Conservation (phyloP, 1,140 invertebrate species). For the Lordiphosa collinella region DNA sequence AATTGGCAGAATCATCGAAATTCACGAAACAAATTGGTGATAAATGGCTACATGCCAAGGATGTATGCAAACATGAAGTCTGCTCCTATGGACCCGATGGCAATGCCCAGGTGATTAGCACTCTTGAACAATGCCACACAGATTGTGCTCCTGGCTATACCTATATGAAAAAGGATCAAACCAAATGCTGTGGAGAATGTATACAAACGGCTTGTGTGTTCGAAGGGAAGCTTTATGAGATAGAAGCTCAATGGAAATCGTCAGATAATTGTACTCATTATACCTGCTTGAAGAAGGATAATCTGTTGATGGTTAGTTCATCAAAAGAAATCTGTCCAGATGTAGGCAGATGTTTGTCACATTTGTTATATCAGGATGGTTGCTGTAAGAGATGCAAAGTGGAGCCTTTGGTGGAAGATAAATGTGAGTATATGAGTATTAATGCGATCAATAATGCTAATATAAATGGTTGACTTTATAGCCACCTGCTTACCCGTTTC, state of each 20-base stretch:
- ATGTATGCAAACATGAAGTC: conserved; percentile 83
- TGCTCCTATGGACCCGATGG: conserved; percentile 81
- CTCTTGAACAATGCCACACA: conserved; percentile 81
- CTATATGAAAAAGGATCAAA: conserved; percentile 79
- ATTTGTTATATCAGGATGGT: conserved; percentile 81
- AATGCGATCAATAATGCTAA: not conserved
- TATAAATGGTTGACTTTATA: conserved; percentile 52
- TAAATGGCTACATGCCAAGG: conserved; percentile 79
- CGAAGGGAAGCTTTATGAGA: conserved; percentile 81
- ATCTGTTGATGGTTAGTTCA: conserved; percentile 80
- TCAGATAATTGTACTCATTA: conserved; percentile 84
- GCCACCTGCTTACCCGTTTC: conserved; percentile 81
- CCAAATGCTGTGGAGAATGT: conserved; percentile 87
- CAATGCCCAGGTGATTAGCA: conserved; percentile 80
- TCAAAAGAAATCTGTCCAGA: conserved; percentile 83
- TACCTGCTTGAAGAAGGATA: conserved; percentile 52
- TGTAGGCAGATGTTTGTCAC: conserved; percentile 82
- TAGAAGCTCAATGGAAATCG: conserved; percentile 83
- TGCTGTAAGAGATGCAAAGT: conserved; percentile 85
- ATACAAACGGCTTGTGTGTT: conserved; percentile 84
- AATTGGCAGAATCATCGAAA: conserved; percentile 80
- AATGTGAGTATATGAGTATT: conserved; percentile 51
- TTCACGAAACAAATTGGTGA: conserved; percentile 81
- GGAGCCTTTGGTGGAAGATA: conserved; percentile 75
- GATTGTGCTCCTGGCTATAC: conserved; percentile 82